Evolutionary conservation across 2,113 vertebrate species (phyloP).

Genomic region (Bos indicus): DNA sequence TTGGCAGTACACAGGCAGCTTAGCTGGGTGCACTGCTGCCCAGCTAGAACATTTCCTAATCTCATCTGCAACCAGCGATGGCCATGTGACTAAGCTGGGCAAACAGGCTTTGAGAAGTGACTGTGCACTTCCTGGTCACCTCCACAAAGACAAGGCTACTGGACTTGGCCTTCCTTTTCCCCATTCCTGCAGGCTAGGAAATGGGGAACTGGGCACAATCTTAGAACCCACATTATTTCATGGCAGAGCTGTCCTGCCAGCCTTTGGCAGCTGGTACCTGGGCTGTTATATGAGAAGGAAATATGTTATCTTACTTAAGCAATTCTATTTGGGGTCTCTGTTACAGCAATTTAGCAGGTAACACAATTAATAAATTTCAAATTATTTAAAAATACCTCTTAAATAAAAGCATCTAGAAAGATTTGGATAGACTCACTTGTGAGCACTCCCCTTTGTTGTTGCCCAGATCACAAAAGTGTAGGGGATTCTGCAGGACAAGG

Average conservation of each 20-base stretch:
- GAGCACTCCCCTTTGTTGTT: background rate
- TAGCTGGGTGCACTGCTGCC: too few species aligned
- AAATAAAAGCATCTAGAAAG: background rate
- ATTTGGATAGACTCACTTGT: background rate
- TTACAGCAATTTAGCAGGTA: background rate
- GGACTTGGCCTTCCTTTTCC: background rate
- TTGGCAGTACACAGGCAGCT: background rate
- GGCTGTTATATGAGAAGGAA: background rate
- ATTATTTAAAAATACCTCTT: background rate
- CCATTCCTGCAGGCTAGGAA: background rate
- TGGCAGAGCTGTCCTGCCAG: background rate
- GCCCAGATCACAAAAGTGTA: background rate
- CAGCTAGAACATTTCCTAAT: background rate
- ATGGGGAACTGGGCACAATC: background rate
- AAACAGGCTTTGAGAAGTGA: background rate
- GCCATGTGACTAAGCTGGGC: background rate
- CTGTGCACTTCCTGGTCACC: background rate
- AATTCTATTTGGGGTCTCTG: background rate
- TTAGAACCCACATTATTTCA: background rate
- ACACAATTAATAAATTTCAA: background rate
- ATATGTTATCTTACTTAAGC: background rate
- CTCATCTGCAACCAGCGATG: background rate
- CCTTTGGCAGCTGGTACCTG: background rate
- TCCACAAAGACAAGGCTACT: background rate
- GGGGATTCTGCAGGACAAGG: background rate